Evolutionary conservation across 2,888 invertebrate species (phyloP).

Genomic region (Melinaea menophilus): DNA sequence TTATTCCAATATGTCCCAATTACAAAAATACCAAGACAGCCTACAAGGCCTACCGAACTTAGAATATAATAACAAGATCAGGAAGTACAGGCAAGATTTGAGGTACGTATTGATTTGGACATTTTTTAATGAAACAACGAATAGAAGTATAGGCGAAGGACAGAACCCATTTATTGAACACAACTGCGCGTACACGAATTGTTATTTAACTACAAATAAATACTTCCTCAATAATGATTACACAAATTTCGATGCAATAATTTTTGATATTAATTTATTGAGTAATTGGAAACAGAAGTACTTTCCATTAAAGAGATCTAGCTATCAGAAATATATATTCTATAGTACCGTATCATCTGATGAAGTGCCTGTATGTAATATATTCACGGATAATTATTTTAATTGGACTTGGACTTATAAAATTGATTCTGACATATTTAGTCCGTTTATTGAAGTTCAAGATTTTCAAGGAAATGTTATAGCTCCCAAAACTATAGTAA

Average conservation of each 20-base stretch:
- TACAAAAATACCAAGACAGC: constrained; percentile 33
- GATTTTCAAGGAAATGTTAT: constrained; percentile 44
- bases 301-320: constrained; percentile 45
- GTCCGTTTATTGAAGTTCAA: constrained; percentile 57
- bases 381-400: constrained; percentile 52
- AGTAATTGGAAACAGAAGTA: constrained; percentile 35
- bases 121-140: constrained; percentile 25
- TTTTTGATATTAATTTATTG: constrained; percentile 49
- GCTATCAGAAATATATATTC: constrained; percentile 59
- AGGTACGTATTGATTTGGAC: constrained; percentile 60
- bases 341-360: constrained; percentile 50
- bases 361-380: constrained; percentile 49
- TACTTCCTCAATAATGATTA: constrained; percentile 41
- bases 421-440: constrained; percentile 57
- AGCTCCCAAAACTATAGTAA: constrained; percentile 45
- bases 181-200: constrained; percentile 52
- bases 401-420: constrained; percentile 73
- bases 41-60: constrained; percentile 23
- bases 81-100: constrained; percentile 36
- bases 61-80: constrained; percentile 16
- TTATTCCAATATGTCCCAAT: constrained; percentile 38
- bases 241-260: constrained; percentile 54
- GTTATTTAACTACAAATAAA: constrained; percentile 55
- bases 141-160: constrained; percentile 39
- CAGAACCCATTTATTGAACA: constrained; percentile 44